A percentile compares a stretch with the other conserved stretches of the same genome.
Evolutionary conservation across 2,888 invertebrate species (phyloP).

Genomic region (Ophonus ardosiacus): DNA sequence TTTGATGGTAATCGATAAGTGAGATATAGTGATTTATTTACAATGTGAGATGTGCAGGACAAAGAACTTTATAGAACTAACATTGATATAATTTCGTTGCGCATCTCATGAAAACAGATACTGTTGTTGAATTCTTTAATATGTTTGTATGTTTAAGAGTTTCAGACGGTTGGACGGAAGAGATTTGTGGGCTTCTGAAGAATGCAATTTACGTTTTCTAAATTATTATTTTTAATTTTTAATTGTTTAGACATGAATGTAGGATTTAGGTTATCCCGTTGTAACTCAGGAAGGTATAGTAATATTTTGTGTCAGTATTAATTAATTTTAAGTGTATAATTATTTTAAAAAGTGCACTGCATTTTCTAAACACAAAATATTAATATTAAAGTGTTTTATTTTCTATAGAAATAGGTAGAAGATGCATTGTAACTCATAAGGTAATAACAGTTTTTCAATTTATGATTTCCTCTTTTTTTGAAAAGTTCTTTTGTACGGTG

Average conservation of each 20-base stretch:
- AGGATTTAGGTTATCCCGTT: conserved; percentile 59
- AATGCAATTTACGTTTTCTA: conserved; percentile 50
- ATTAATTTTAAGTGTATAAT: conserved; percentile 45
- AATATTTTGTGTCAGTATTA: conserved; percentile 62
- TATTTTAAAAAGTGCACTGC: conserved; percentile 16
- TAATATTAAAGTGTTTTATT: neutral
- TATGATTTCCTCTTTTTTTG: neutral
- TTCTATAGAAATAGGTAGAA: neutral
- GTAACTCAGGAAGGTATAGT: conserved; percentile 61
- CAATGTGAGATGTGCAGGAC: conserved; percentile 39
- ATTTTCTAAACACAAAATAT: conserved; percentile 6
- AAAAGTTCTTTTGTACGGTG: conserved; percentile 22
- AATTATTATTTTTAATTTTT: conserved; percentile 61
- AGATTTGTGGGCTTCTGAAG: conserved; percentile 34
- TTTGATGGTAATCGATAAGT: conserved; percentile 20
- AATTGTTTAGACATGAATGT: conserved; percentile 59
- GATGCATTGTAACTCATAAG: neutral
- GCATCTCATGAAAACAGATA: conserved; percentile 47
- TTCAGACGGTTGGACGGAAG: conserved; percentile 55
- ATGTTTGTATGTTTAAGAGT: conserved; percentile 60
- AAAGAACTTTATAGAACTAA: neutral
- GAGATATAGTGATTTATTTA: neutral
- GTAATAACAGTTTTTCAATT: neutral
- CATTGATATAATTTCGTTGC: neutral
- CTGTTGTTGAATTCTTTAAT: conserved; percentile 45